These are phyloP conservation scores for Macropus fuliginosus DNA, from an alignment of 2,797 vertebrate genomes.

Conservation along the genomic window DNA sequence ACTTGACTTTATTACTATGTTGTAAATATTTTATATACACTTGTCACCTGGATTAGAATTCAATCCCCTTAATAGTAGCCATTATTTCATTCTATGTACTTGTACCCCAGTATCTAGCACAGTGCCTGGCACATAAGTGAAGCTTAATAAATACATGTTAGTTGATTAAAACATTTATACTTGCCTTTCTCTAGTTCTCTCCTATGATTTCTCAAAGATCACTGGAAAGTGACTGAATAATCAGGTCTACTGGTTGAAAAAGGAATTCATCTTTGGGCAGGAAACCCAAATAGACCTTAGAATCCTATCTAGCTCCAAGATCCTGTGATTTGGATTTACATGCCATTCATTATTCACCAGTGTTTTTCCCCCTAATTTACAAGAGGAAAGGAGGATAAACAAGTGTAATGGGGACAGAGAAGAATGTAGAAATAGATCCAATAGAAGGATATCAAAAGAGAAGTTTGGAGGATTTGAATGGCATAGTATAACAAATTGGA, in stretches of 20 bases:
- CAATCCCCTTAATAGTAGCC: neutral
- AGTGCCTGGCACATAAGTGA: neutral
- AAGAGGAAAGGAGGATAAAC: neutral
- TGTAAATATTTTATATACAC: neutral
- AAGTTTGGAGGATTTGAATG: neutral
- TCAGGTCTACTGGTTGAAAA: neutral
- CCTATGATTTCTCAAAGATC: neutral
- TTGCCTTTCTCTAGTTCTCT: neutral
- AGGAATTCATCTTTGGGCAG: neutral
- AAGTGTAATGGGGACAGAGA: neutral
- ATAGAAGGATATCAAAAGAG: neutral
- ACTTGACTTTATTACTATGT: neutral
- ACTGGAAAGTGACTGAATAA: neutral
- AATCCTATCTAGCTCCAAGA: neutral
- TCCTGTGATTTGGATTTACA: neutral
- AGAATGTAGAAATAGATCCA: neutral
- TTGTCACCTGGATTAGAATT: neutral
- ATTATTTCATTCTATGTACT: neutral
- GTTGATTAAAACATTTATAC: neutral
- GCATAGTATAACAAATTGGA: neutral
- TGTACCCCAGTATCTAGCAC: neutral
- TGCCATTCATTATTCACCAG: neutral
- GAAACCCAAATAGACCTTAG: neutral
- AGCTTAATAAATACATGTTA: neutral
- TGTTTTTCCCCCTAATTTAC: neutral